These are phyloP conservation scores for Antheraea pernyi DNA, from an alignment of 1,140 invertebrate species.

Conservation along the genomic window DNA sequence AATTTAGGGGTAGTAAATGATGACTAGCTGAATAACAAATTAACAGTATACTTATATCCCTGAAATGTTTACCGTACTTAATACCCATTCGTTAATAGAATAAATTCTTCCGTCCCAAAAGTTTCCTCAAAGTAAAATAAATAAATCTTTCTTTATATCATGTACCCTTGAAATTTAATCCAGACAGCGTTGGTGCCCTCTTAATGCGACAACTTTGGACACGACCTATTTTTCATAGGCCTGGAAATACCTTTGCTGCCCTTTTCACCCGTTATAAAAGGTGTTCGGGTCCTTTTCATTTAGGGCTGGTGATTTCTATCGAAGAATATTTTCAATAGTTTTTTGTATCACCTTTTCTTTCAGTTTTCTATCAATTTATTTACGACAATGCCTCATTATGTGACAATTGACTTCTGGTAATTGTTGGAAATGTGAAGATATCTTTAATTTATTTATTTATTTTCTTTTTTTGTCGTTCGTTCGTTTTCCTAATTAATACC, in stretches of 20 bases:
- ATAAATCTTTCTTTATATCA: conserved; percentile 18
- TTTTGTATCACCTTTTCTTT: too few species aligned
- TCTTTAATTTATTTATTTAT: too few species aligned
- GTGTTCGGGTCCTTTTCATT: conserved; percentile 11
- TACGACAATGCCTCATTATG: too few species aligned
- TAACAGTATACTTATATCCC: neutral
- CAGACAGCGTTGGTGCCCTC: conserved; percentile 18
- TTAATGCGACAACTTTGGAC: conserved; percentile 32
- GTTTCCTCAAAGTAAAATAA: conserved; percentile 5
- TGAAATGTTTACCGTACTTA: neutral
- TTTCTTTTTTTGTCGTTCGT: too few species aligned
- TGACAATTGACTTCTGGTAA: too few species aligned
- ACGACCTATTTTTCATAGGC: conserved; percentile 21
- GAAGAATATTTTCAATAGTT: too few species aligned
- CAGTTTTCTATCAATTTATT: too few species aligned
- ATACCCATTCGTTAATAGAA: neutral
- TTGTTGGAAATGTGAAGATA: too few species aligned
- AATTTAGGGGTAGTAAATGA: too few species aligned
- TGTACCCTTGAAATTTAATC: conserved; percentile 29
- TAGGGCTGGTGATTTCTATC: neutral
- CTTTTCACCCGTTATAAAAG: conserved; percentile 18
- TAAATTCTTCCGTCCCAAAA: neutral
- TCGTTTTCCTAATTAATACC: too few species aligned
- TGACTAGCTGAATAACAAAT: too few species aligned
- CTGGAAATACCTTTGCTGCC: conserved; percentile 11